Evolutionary conservation across 2,888 invertebrate genomes (phyloP).

Genomic region (Drosophila meridionalis): DNA sequence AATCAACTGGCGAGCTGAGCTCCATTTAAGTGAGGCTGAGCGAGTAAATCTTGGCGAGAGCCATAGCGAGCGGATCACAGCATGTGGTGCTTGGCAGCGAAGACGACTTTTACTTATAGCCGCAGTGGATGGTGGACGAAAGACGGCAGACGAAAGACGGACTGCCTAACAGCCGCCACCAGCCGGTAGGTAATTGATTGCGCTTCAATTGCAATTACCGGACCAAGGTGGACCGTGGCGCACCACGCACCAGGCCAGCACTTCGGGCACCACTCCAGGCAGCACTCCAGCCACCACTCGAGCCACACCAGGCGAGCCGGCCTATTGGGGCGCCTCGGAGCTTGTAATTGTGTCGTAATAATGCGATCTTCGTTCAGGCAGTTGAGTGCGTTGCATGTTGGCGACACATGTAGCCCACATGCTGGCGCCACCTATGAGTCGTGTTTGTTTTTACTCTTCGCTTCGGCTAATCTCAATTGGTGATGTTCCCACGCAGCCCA

Average conservation of each 20-base stretch:
- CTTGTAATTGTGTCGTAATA: constrained; percentile 80
- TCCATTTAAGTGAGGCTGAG: constrained; percentile 77
- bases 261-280: constrained; percentile 11
- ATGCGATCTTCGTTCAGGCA: constrained; percentile 51
- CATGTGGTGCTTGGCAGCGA: constrained; percentile 64
- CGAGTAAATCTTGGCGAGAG: constrained; percentile 76
- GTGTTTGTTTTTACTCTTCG: constrained; percentile 36
- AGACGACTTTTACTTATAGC: constrained; percentile 61
- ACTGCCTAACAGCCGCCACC: constrained; percentile 65
- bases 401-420: constrained; percentile 65
- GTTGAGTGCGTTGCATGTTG: constrained; percentile 44
- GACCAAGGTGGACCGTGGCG: constrained; percentile 40
- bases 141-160: constrained; percentile 24
- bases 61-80: constrained; percentile 61
- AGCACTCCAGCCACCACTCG: constrained; percentile 7
- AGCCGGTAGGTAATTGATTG: constrained; percentile 83
- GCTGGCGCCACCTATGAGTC: constrained; percentile 69
- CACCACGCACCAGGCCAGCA: constrained; percentile 18
- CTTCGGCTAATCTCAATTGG: constrained; percentile 45
- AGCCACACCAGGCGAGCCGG: constrained; percentile 8
- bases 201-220: constrained; percentile 80
- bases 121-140: constrained; percentile 1
- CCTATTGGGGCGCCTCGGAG: constrained; percentile 39
- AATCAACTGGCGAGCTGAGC: constrained; percentile 79
- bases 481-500: constrained; percentile 66